Evolutionary conservation across 2,888 invertebrate genomes (phyloP).

Genomic region (Chrysodeixis includens): DNA sequence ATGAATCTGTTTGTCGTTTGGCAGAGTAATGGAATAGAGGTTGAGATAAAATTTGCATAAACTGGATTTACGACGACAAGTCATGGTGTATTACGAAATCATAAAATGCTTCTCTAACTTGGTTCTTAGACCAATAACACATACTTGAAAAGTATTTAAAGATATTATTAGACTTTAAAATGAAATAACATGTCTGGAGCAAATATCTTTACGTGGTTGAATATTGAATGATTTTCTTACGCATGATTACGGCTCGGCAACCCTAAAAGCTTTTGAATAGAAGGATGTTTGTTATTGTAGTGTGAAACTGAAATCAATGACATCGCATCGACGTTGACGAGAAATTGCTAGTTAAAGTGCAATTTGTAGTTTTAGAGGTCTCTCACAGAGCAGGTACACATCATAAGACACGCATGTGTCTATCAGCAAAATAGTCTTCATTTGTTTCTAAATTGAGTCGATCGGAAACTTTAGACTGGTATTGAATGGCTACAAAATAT

Average conservation of each 20-base stretch:
- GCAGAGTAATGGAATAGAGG: background rate
- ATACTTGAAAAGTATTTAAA: no score
- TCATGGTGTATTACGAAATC: background rate
- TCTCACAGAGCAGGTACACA: slow-evolving; percentile 23
- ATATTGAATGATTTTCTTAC: background rate
- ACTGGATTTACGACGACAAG: background rate
- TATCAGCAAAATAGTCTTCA: background rate
- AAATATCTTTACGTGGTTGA: background rate
- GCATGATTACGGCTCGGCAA: slow-evolving; percentile 48
- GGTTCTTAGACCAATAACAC: no score
- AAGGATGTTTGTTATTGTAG: slow-evolving; percentile 79
- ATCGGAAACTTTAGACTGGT: no score
- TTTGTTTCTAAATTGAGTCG: background rate
- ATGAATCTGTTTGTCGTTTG: background rate
- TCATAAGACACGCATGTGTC: slow-evolving; percentile 15
- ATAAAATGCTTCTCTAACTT: background rate
- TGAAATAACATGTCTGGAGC: no score
- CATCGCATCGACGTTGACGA: slow-evolving; percentile 78
- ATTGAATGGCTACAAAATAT: no score
- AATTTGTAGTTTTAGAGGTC: slow-evolving; percentile 70
- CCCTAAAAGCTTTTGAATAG: slow-evolving; percentile 73
- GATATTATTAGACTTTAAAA: no score
- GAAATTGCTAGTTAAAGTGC: slow-evolving; percentile 77
- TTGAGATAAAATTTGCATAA: background rate
- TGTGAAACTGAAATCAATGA: slow-evolving; percentile 80